phyloP scores from a whole-genome alignment of 37 sponge, comb jelly and placozoan genomes.

The Beroe ovata region DNA sequence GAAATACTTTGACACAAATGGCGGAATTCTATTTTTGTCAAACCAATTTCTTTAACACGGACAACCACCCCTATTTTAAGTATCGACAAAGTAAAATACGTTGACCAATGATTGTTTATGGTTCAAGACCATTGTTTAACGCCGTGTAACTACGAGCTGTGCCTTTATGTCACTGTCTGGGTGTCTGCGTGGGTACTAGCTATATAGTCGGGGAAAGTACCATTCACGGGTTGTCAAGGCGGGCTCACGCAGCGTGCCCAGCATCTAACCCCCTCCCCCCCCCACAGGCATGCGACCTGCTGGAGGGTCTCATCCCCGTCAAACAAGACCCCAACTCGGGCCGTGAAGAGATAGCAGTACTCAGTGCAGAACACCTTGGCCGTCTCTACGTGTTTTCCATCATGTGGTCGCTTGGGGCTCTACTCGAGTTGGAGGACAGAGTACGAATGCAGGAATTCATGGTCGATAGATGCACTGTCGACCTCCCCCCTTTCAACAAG shows the following conservation, averaged over 20 bases:
- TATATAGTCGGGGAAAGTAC: too few relatives aligned
- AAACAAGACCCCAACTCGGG: slow-evolving; percentile 71
- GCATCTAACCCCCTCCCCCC: not conserved
- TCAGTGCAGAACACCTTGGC: slow-evolving; percentile 73
- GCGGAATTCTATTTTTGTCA: too few relatives aligned
- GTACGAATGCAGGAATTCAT: slow-evolving; percentile 89
- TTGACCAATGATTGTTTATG: too few relatives aligned
- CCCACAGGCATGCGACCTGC: slow-evolving; percentile 80
- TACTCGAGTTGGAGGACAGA: slow-evolving; percentile 90
- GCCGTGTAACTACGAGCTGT: too few relatives aligned
- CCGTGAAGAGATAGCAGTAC: slow-evolving; percentile 31
- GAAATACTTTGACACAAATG: too few relatives aligned
- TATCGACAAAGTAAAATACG: too few relatives aligned
- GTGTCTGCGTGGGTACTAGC: not conserved
- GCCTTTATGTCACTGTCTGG: too few relatives aligned
- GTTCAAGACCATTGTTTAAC: too few relatives aligned
- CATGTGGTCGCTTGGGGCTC: slow-evolving; percentile 98
- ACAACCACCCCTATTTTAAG: too few relatives aligned
- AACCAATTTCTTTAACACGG: too few relatives aligned
- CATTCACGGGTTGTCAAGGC: too few relatives aligned
- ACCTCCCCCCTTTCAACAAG: slow-evolving; percentile 73
- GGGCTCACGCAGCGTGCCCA: too few relatives aligned
- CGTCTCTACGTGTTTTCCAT: slow-evolving; percentile 90
- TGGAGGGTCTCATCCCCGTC: slow-evolving; percentile 79
- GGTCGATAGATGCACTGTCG: slow-evolving; percentile 76